These are phyloP conservation scores for Lasioglossum vierecki DNA, from an alignment of 2,888 invertebrate genomes.

Conservation along the genomic window DNA sequence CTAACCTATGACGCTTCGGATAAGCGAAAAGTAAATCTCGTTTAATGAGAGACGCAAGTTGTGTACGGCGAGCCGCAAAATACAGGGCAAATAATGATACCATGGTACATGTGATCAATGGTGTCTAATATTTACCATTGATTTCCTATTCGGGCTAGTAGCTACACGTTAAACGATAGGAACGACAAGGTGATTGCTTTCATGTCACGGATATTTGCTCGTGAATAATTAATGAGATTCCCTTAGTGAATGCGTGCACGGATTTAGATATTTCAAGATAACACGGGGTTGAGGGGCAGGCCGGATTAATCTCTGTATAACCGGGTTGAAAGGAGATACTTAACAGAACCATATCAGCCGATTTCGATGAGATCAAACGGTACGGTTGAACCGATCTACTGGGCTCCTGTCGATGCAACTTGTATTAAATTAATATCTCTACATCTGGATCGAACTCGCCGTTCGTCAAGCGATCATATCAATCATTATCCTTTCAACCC, in stretches of 20 bases:
- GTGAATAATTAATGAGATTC: constrained; percentile 75
- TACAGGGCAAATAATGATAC: constrained; percentile 55
- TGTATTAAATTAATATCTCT: neutral
- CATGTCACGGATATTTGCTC: constrained; percentile 71
- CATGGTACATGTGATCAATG: constrained; percentile 50
- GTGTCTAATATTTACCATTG: constrained; percentile 64
- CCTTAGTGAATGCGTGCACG: constrained; percentile 59
- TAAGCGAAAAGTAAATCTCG: constrained; percentile 23
- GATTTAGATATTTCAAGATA: constrained; percentile 67
- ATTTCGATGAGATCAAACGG: neutral
- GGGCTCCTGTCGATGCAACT: neutral
- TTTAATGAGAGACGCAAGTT: constrained; percentile 34
- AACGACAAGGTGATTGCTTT: constrained; percentile 70
- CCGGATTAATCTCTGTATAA: neutral
- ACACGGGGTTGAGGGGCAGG: constrained; percentile 15
- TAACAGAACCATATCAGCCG: constrained; percentile 6
- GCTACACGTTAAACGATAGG: constrained; percentile 64
- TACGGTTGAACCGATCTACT: neutral
- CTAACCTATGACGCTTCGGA: neutral
- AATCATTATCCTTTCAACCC: neutral
- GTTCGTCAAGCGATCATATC: neutral
- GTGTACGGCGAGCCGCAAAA: constrained; percentile 31
- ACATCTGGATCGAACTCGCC: neutral
- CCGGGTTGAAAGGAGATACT: constrained; percentile 13
- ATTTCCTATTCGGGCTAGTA: constrained; percentile 55